Percentiles rank a stretch among this genome's conserved stretches.
Conservation (phyloP, 2,113 vertebrate species). For the Meleagris gallopavo region DNA sequence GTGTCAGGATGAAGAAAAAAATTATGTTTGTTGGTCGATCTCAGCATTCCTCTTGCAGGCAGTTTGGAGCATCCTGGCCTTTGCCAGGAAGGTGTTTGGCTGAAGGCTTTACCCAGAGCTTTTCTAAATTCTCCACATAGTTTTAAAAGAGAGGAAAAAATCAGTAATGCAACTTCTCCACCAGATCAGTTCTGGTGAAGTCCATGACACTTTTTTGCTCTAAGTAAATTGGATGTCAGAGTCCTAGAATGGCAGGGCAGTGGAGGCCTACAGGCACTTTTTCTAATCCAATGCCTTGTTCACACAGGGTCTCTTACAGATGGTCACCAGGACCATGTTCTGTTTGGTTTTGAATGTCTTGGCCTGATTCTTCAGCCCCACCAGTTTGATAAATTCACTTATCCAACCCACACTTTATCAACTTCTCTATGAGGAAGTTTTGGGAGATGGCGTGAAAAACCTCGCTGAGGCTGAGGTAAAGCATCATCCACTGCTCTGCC, state of each 20-base stretch:
- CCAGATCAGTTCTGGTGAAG: background rate
- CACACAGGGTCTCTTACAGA: background rate
- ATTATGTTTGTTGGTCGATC: background rate
- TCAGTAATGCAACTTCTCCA: background rate
- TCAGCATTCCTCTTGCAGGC: background rate
- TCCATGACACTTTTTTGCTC: no score
- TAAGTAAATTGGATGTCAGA: background rate
- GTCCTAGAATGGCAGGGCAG: rapidly evolving
- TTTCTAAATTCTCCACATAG: background rate
- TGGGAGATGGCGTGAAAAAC: background rate
- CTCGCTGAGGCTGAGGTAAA: background rate
- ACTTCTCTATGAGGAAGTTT: background rate
- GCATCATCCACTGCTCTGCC: background rate
- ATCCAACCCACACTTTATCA: background rate
- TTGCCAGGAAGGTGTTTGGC: background rate
- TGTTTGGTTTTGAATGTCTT: background rate
- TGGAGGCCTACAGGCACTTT: background rate
- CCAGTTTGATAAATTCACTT: background rate
- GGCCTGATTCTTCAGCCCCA: background rate
- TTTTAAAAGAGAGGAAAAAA: background rate
- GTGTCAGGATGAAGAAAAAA: rapidly evolving
- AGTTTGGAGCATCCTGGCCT: background rate
- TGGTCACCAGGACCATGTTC: background rate
- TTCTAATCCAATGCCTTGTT: background rate
- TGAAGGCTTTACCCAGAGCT: background rate